These are phyloP conservation scores for Acromyrmex charruanus DNA, from an alignment of 1,140 invertebrate genomes.

Conservation along the genomic window DNA sequence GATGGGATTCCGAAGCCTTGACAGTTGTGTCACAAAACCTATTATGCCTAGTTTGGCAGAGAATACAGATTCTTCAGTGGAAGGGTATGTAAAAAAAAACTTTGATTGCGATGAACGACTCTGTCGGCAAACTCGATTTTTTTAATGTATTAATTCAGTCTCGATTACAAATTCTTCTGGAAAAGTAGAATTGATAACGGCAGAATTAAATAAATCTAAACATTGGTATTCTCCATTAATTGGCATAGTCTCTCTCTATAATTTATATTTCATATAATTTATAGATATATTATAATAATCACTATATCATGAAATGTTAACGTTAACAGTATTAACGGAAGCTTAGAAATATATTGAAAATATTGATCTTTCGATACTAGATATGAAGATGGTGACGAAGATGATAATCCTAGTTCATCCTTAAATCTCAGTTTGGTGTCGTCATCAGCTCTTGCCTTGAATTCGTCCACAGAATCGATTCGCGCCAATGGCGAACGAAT, in stretches of 20 bases:
- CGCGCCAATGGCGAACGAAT: conserved; percentile 81
- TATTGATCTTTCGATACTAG: conserved; percentile 32
- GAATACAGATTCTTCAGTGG: conserved; percentile 88
- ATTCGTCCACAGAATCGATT: conserved; percentile 81
- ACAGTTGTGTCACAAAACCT: conserved; percentile 85
- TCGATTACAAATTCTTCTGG: neutral
- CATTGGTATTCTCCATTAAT: neutral
- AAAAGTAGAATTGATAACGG: neutral
- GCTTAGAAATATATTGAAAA: neutral
- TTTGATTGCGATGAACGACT: neutral
- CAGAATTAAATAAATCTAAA: neutral
- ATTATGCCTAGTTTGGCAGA: conserved; percentile 87
- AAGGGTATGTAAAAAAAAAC: conserved; percentile 81
- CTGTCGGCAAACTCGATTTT: neutral
- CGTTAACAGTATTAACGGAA: neutral
- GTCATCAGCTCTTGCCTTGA: conserved; percentile 69
- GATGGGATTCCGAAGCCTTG: conserved; percentile 88
- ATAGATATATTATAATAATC: neutral
- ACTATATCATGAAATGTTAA: neutral
- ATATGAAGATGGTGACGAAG: conserved; percentile 87
- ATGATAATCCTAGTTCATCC: conserved; percentile 86
- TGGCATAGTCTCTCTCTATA: neutral
- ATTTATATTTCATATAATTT: neutral
- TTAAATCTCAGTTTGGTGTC: conserved; percentile 81
- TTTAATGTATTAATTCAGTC: neutral